Conservation (phyloP, 2,797 vertebrate genomes). For the Cryptoblepharus egeriae region DNA sequence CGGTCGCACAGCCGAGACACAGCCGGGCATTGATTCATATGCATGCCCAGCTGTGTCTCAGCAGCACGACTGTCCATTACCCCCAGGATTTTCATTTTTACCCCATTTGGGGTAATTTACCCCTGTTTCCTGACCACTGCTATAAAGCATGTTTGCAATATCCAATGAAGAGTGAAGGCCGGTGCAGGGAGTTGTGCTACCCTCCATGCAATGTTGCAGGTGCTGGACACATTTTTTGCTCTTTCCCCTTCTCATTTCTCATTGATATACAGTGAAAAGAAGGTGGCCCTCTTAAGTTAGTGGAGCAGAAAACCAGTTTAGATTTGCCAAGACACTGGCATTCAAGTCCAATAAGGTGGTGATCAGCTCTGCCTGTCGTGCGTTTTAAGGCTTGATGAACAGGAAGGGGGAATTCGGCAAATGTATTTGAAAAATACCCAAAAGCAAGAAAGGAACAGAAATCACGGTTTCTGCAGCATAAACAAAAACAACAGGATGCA, state of each 20-base stretch:
- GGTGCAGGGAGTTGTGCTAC: too few species aligned
- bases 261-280: not conserved
- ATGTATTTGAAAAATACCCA: constrained; percentile 70
- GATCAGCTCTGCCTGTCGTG: constrained; percentile 63
- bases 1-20: too few species aligned
- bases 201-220: too few species aligned
- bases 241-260: constrained; percentile 55
- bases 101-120: too few species aligned
- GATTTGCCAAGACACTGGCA: constrained; percentile 70
- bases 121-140: too few species aligned
- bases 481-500: constrained; percentile 81
- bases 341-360: constrained; percentile 62
- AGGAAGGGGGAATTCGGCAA: constrained; percentile 68
- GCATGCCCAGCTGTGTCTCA: too few species aligned
- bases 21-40: too few species aligned
- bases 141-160: too few species aligned
- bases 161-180: too few species aligned
- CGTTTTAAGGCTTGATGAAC: constrained; percentile 70
- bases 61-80: too few species aligned
- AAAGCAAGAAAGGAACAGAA: constrained; percentile 55
- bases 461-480: constrained; percentile 79
- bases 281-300: constrained; percentile 65
- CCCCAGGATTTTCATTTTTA: too few species aligned
- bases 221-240: constrained; percentile 26
- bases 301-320: constrained; percentile 79